Conservation (phyloP, 2,113 vertebrate genomes). For the Xyrauchen texanus region DNA sequence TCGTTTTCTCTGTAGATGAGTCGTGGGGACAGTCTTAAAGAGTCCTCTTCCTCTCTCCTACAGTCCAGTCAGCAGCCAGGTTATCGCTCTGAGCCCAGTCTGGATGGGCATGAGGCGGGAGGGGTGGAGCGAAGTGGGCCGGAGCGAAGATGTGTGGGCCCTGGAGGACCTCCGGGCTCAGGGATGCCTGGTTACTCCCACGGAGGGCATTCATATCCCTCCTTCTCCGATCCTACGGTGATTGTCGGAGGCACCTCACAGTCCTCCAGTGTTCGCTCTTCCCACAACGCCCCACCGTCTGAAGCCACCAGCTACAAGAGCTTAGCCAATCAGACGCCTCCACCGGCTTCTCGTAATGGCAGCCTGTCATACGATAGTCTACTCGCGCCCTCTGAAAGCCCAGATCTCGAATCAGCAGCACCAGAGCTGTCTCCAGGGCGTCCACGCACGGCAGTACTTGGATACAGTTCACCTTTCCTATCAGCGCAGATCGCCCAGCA, state of each 20-base stretch:
- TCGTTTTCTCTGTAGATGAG: constrained; percentile 75
- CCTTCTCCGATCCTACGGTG: constrained; percentile 83
- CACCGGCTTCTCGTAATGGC: constrained; percentile 76
- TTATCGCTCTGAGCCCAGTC: constrained; percentile 92
- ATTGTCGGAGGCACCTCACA: constrained; percentile 76
- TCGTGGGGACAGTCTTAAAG: constrained; percentile 89
- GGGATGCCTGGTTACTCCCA: constrained; percentile 73
- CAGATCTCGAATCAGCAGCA: constrained; percentile 79
- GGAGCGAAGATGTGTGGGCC: constrained; percentile 46
- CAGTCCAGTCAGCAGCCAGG: constrained; percentile 87
- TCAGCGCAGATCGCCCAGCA: constrained; percentile 83
- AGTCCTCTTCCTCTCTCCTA: constrained; percentile 83
- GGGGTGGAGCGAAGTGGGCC: constrained; percentile 51
- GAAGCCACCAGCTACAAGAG: constrained; percentile 95
- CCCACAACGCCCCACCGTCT: constrained; percentile 79
- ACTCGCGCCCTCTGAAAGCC: constrained; percentile 84
- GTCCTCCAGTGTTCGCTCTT: constrained; percentile 87
- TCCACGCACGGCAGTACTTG: constrained; percentile 65
- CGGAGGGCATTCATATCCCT: constrained; percentile 75
- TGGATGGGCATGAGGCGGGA: constrained; percentile 77
- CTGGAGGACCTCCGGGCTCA: constrained; percentile 40
- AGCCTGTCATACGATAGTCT: constrained; percentile 92
- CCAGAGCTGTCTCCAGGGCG: constrained; percentile 65
- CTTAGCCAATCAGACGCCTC: constrained; percentile 89
- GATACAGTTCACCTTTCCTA: constrained; percentile 87